Evolutionary conservation across 2,113 vertebrate species (phyloP).

Genomic region (Montifringilla adamsi): DNA sequence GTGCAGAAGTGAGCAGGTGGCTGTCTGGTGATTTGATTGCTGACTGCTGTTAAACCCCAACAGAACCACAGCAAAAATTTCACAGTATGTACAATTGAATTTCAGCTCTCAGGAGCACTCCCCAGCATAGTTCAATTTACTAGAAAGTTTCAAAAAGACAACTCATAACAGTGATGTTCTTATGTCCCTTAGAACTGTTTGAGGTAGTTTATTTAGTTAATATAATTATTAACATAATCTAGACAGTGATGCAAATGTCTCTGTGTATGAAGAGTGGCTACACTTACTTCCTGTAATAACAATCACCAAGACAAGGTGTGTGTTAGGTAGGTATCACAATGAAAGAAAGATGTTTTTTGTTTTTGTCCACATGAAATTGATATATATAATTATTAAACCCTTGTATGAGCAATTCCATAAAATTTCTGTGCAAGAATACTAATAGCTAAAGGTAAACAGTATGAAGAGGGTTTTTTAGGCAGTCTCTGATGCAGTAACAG

Average conservation of each 20-base stretch:
- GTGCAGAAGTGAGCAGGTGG: not conserved
- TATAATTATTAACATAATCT: not conserved
- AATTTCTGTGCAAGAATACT: not conserved
- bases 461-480: not conserved
- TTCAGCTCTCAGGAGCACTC: not conserved
- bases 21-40: not conserved
- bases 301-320: not conserved
- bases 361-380: not conserved
- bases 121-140: not conserved
- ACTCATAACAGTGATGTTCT: not conserved
- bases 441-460: not conserved
- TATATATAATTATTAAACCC: not conserved
- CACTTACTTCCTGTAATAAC: not conserved
- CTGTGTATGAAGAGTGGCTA: not conserved
- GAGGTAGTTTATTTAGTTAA: not conserved
- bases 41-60: not conserved
- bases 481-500: not conserved
- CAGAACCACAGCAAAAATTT: not conserved
- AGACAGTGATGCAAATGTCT: not conserved
- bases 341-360: not conserved
- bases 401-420: not conserved
- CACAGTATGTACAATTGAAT: not conserved
- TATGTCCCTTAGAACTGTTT: not conserved
- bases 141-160: not conserved
- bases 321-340: not conserved